A percentile compares a stretch with the other conserved stretches of the same genome.
phyloP scores from a whole-genome alignment of 2,888 invertebrate genomes.

The Erebia ligea region DNA sequence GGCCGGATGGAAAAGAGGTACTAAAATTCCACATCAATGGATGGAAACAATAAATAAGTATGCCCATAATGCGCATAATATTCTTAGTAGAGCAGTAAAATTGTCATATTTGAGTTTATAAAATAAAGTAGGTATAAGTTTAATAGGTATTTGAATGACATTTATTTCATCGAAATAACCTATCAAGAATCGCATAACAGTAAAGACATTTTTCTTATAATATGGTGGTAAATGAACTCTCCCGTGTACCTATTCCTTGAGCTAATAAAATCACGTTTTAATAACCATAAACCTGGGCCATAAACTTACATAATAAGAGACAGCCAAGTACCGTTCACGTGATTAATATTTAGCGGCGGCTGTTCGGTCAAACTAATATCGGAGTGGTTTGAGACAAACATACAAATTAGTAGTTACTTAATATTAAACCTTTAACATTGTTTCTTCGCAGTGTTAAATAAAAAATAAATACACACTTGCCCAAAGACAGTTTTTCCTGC shows the following conservation, averaged over 20 bases:
- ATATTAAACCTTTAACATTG: no score
- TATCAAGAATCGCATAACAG: conserved; percentile 3
- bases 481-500: not conserved
- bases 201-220: not conserved
- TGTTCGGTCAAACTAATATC: conserved; percentile 8
- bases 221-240: not conserved
- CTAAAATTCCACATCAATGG: no score
- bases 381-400: not conserved
- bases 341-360: conserved; percentile 20
- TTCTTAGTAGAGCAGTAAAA: no score
- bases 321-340: conserved; percentile 41
- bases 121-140: no score
- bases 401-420: no score
- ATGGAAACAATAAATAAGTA: no score
- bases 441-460: no score
- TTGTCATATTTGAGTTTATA: no score
- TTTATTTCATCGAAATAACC: not conserved
- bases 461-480: no score
- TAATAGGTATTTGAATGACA: no score
- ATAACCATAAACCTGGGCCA: conserved; percentile 57
- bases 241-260: not conserved
- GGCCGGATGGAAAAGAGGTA: no score
- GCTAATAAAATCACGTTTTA: conserved; percentile 42
- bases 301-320: conserved; percentile 58
- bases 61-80: no score